These are phyloP conservation scores for Portevinia maculata DNA, from an alignment of 2,888 invertebrate genomes.

Conservation along the genomic window DNA sequence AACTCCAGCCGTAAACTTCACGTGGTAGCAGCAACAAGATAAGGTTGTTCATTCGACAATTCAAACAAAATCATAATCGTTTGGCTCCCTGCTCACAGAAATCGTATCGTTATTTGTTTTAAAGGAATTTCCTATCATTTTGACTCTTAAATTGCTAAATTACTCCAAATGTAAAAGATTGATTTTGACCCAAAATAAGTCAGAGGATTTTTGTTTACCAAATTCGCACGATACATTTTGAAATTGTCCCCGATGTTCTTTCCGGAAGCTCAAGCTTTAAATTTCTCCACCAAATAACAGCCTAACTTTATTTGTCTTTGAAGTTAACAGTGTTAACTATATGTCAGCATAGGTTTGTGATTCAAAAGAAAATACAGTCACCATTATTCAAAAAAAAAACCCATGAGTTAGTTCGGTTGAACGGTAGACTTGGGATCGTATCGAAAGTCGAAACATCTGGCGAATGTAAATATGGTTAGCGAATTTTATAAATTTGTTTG, in stretches of 20 bases:
- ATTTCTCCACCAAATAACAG: background rate
- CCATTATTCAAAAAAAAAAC: constrained; percentile 4
- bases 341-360: background rate
- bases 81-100: constrained; percentile 44
- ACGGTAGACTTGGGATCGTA: too few species aligned
- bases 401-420: background rate
- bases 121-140: background rate
- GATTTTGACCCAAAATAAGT: too few species aligned
- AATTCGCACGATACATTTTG: background rate
- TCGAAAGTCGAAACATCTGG: too few species aligned
- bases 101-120: constrained; percentile 7
- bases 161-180: background rate
- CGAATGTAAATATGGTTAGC: too few species aligned
- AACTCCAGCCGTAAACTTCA: too few species aligned
- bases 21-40: too few species aligned
- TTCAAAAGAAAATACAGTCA: background rate
- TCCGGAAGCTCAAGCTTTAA: constrained; percentile 4
- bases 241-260: background rate
- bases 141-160: background rate
- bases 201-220: background rate
- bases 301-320: background rate
- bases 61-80: too few species aligned
- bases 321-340: background rate
- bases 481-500: too few species aligned
- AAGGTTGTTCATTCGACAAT: too few species aligned